phyloP scores from a whole-genome alignment of 2,113 vertebrate genomes.

The Pelobates fuscus region DNA sequence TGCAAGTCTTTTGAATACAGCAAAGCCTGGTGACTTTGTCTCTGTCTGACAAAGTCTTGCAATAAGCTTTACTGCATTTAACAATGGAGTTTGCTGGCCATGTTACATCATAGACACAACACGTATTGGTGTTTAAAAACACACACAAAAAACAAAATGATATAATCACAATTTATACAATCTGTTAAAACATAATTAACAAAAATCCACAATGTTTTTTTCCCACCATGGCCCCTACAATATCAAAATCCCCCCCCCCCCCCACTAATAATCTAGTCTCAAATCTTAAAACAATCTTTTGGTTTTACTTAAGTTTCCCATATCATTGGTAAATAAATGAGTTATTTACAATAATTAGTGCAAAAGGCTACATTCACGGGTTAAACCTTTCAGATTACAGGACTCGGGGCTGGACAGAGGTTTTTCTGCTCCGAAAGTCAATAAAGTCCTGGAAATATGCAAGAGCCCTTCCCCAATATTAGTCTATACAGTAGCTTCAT shows the following conservation, averaged over 20 bases:
- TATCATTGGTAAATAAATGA: background rate
- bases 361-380: conserved; percentile 30
- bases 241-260: background rate
- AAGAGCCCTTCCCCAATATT: too few species aligned
- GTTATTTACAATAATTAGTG: conserved; percentile 39
- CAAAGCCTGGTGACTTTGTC: too few species aligned
- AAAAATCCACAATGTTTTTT: too few species aligned
- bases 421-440: background rate
- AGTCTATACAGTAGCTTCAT: too few species aligned
- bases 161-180: background rate
- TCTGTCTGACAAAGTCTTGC: too few species aligned
- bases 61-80: too few species aligned
- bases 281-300: background rate
- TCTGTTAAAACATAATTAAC: background rate
- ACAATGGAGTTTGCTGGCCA: too few species aligned
- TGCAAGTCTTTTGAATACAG: too few species aligned
- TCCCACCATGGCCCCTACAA: background rate
- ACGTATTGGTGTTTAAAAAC: background rate
- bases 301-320: background rate
- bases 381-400: background rate
- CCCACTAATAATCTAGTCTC: background rate
- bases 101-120: too few species aligned
- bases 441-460: too few species aligned
- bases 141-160: background rate
- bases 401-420: background rate